Conservation (phyloP, 2,797 vertebrate genomes). For the Intellagama lesueurii region DNA sequence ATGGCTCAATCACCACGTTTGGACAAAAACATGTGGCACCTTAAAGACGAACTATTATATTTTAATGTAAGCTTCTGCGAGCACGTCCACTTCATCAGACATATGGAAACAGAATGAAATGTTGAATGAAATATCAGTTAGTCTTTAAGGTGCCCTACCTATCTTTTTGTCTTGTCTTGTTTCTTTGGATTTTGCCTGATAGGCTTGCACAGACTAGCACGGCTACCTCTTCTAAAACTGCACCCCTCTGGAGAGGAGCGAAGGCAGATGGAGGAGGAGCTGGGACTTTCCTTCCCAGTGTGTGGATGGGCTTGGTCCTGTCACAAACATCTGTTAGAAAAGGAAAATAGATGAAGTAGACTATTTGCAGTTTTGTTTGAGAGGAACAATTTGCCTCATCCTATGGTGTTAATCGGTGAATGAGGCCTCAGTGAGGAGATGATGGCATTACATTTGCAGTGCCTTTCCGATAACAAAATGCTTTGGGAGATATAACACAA, state of each 20-base stretch:
- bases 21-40: no score
- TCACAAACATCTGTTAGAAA: not conserved
- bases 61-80: no score
- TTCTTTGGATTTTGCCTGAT: no score
- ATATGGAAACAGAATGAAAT: no score
- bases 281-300: not conserved
- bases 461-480: not conserved
- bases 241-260: not conserved
- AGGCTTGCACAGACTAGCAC: no score
- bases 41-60: no score
- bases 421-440: not conserved
- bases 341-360: not conserved
- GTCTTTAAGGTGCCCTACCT: no score
- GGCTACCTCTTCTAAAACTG: no score
- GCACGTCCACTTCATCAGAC: no score
- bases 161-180: no score
- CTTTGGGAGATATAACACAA: not conserved
- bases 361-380: not conserved
- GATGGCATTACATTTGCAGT: not conserved
- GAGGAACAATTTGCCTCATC: not conserved
- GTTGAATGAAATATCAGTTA: no score
- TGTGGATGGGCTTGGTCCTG: not conserved
- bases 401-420: not conserved
- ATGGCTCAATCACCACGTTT: no score
- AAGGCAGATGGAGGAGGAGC: not conserved